Evolutionary conservation across 37 sponge, comb jelly and placozoan species (phyloP).

Genomic region (Axinella damicornis): DNA sequence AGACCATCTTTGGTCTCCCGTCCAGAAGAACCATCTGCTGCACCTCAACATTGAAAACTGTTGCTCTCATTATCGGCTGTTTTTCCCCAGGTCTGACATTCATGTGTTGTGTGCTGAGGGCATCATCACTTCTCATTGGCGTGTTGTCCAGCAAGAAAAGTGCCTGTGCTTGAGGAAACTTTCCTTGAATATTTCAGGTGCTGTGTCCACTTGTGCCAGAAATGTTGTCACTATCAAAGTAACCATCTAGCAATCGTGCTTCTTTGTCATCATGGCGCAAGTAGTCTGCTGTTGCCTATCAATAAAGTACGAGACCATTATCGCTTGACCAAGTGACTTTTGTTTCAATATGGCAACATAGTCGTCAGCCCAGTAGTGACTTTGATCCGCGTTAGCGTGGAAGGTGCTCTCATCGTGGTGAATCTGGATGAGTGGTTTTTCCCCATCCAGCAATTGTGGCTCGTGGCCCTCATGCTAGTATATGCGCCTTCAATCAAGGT

Average conservation of each 20-base stretch:
- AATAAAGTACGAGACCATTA: conserved; percentile 45
- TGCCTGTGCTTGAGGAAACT: conserved; percentile 33
- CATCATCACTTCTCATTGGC: conserved; percentile 33
- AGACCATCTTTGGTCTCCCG: background rate
- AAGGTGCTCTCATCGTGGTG: conserved; percentile 11
- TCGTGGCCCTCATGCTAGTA: background rate
- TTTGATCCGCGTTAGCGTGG: conserved; percentile 30
- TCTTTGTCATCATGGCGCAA: conserved; percentile 5
- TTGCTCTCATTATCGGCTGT: conserved; percentile 58
- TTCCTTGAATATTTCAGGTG: conserved; percentile 15
- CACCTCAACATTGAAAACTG: conserved; percentile 27
- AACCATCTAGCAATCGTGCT: conserved; percentile 24
- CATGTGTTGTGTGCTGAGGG: conserved; percentile 36
- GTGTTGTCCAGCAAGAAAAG: conserved; percentile 53
- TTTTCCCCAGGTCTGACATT: conserved; percentile 61
- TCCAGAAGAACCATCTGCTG: conserved; percentile 23
- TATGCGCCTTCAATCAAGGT: conserved; percentile 1
- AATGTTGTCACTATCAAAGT: conserved; percentile 26
- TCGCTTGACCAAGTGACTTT: conserved; percentile 42
- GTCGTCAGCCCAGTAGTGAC: conserved; percentile 28
- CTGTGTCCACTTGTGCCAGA: conserved; percentile 1
- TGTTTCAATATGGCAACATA: background rate
- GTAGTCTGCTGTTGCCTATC: conserved; percentile 36
- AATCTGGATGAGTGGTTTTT: conserved; percentile 22
- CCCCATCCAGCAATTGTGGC: background rate